Evolutionary conservation across 2,113 vertebrate genomes (phyloP).

Genomic region (Azemiops feae): DNA sequence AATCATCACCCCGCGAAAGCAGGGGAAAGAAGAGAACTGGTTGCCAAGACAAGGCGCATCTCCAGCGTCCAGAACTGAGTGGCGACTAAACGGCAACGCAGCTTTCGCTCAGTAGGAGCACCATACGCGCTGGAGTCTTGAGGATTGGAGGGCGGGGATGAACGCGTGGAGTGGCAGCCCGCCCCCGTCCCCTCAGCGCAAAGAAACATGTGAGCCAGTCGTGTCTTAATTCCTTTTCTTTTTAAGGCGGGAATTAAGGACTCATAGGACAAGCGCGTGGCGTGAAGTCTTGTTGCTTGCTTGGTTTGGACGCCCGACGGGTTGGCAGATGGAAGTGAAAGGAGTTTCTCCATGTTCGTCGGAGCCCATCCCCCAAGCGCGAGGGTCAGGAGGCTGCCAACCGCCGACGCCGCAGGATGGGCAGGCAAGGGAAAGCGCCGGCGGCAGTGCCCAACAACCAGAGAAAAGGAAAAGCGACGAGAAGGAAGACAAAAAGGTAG

Average conservation of each 20-base stretch:
- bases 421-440: conserved; percentile 65
- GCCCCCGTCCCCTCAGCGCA: conserved; percentile 49
- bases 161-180: neutral
- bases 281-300: conserved; percentile 39
- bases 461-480: conserved; percentile 48
- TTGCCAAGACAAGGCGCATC: neutral
- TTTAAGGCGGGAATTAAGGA: neutral
- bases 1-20: neutral
- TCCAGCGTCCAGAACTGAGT: neutral
- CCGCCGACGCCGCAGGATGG: conserved; percentile 74
- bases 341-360: conserved; percentile 77
- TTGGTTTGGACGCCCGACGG: conserved; percentile 75
- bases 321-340: conserved; percentile 82
- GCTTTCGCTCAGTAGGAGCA: neutral
- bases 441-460: conserved; percentile 51
- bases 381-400: conserved; percentile 76
- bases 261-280: neutral
- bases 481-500: conserved; percentile 80
- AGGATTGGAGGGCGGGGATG: neutral
- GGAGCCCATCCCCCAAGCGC: conserved; percentile 78
- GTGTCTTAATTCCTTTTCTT: conserved; percentile 53
- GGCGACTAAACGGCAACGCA: too few species aligned
- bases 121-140: neutral
- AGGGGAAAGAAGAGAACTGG: neutral
- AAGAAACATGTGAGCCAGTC: conserved; percentile 65